Base-by-base conservation (phyloP, 2,888 invertebrate species). In the Microctonus aethiopoides region DNA sequence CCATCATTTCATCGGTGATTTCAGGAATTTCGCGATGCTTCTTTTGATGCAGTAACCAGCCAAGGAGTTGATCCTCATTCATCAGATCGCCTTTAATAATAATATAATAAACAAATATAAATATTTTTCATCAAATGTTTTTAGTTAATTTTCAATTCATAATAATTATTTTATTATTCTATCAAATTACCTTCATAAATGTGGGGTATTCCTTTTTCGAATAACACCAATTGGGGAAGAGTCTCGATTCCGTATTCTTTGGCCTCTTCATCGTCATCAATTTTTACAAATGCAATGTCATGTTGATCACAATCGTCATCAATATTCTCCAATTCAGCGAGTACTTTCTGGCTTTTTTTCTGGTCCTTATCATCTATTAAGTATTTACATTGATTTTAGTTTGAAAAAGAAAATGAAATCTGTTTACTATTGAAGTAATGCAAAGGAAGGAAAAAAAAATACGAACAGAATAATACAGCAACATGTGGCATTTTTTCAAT, bases 221-320 rank as follows among this genome's bases (percentile, higher is more conserved):
- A 92, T 76, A 91, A 89, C 13, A 96, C 95, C 84, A 97, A 91
- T 54, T 94, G 94, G 3, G 96, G 96, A 70, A 96, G 89, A 20
- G 88, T 87, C 78, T 96, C 94, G 79, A 96, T 94, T 73, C 96
- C 95, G 85, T 95, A 96, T 84, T 96, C 95, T 82, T 94, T 94
- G 46, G 95, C 96, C 86, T 96, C 95, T 70, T 92, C 92, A 74
- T 94, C 92, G 80, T 96, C 94, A 82, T 95, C 94, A 80, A 96
- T 96, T 87, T 96, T 96, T 7, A 96, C 96, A 84, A 96, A 96
- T 63, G 94, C 94, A 79, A 96, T 96, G 82, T 94, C 94, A 83
- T 96, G 95, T 83, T 94, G 93, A 86, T 96, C 96, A 87, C 95
- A 95, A 84, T 96, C 96, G 82, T 96, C 96, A 83, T 97, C 97